These are phyloP conservation scores for Heterodera schachtii DNA, from an alignment of 1,140 invertebrate species.

Conservation along the genomic window DNA sequence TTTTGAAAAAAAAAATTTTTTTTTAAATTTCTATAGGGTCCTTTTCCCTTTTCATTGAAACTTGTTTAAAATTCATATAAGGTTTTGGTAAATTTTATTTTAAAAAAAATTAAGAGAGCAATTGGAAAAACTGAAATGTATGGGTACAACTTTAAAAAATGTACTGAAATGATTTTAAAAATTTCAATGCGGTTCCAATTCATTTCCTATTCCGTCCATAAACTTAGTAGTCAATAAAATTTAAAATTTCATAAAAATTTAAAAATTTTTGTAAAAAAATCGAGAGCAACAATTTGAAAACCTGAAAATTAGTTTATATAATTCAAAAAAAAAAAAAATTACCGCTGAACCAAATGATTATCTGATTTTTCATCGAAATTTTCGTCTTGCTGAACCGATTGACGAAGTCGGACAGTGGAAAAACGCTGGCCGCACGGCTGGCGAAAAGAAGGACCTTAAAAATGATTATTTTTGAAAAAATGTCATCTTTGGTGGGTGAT, in stretches of 20 bases:
- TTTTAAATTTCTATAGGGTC: background rate
- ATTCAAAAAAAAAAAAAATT: slow-evolving; percentile 63
- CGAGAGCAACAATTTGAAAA: too few species aligned
- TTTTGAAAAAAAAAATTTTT: background rate
- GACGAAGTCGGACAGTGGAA: slow-evolving; percentile 86
- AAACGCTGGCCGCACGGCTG: slow-evolving; percentile 93
- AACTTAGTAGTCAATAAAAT: too few species aligned
- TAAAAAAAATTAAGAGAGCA: too few species aligned
- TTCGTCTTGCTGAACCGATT: slow-evolving; percentile 87
- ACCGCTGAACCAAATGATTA: slow-evolving; percentile 88
- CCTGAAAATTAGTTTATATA: too few species aligned
- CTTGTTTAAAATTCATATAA: slow-evolving; percentile 12
- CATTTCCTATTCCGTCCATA: too few species aligned
- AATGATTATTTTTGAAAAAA: slow-evolving; percentile 18
- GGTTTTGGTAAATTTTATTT: background rate
- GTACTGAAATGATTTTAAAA: too few species aligned
- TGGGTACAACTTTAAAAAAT: too few species aligned
- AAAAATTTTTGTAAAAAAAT: too few species aligned
- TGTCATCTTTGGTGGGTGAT: background rate
- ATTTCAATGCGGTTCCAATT: too few species aligned
- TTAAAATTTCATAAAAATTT: too few species aligned
- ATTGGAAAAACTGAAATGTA: too few species aligned
- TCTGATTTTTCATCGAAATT: slow-evolving; percentile 97
- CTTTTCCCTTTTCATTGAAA: slow-evolving; percentile 11
- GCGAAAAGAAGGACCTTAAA: slow-evolving; percentile 79